These are phyloP conservation scores for Tauraco erythrolophus DNA, from an alignment of 2,113 vertebrate species.

Conservation along the genomic window DNA sequence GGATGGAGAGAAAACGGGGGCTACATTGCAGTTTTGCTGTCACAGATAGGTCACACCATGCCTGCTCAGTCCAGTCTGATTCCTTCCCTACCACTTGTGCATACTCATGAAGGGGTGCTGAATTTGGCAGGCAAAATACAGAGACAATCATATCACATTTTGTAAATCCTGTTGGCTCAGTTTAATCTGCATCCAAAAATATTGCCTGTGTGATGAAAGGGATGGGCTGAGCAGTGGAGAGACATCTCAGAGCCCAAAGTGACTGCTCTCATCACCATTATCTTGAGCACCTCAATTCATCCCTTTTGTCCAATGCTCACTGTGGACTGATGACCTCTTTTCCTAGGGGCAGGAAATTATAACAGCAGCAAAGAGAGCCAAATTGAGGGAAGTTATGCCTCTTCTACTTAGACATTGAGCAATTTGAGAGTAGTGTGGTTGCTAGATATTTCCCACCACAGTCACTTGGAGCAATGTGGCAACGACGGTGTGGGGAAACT, in stretches of 20 bases:
- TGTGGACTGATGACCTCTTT: background rate
- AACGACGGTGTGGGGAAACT: background rate
- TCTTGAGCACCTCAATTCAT: background rate
- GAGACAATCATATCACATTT: background rate
- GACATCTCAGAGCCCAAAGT: background rate
- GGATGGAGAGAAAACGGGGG: background rate
- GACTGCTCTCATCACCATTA: background rate
- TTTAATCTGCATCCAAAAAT: constrained; percentile 43
- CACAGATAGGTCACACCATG: background rate
- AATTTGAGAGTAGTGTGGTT: background rate
- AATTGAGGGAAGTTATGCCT: background rate
- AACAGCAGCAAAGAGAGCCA: background rate
- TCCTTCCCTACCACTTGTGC: background rate
- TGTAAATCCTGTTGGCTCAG: constrained; percentile 40
- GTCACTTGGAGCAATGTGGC: background rate
- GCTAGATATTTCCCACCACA: background rate
- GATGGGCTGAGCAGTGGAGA: background rate
- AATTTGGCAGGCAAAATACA: constrained; percentile 56
- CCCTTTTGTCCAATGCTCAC: background rate
- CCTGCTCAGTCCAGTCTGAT: background rate
- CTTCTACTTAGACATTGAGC: background rate
- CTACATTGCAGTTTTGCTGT: background rate
- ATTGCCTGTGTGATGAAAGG: constrained; percentile 7
- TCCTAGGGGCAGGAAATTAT: background rate
- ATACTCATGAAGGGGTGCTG: background rate